Percentiles rank a stretch among this genome's conserved stretches.
Evolutionary conservation across 2,888 invertebrate species (phyloP).

Genomic region (Diarsia rubi): DNA sequence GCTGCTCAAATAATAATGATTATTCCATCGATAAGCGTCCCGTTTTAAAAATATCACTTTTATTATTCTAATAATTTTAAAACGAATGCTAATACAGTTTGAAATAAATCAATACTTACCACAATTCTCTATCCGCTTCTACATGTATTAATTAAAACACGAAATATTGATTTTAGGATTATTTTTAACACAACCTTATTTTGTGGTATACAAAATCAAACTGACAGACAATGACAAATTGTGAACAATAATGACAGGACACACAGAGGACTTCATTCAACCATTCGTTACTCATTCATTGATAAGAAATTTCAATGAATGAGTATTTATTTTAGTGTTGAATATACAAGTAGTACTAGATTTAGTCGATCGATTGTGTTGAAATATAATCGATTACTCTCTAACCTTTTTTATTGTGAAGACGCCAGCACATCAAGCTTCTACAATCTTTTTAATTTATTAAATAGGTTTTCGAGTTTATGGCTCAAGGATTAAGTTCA

Average conservation of each 20-base stretch:
- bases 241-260: too few species aligned
- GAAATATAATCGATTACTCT: slow-evolving; percentile 5
- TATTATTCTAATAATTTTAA: neutral
- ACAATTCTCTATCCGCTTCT: slow-evolving; percentile 13
- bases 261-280: neutral
- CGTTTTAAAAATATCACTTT: neutral
- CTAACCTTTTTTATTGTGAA: neutral
- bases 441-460: too few species aligned
- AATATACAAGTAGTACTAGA: too few species aligned
- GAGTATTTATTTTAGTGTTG: neutral
- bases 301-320: neutral
- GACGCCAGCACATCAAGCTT: too few species aligned
- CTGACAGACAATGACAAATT: slow-evolving; percentile 24
- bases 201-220: slow-evolving; percentile 2
- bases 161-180: slow-evolving; percentile 14
- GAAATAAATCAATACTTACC: slow-evolving; percentile 37
- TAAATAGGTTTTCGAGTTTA: too few species aligned
- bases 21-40: neutral
- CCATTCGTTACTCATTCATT: neutral
- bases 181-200: neutral
- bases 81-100: neutral
- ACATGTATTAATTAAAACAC: slow-evolving; percentile 34
- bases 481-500: too few species aligned
- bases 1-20: slow-evolving; percentile 7
- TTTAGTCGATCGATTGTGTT: slow-evolving; percentile 25